Base-by-base conservation (phyloP, 2,888 invertebrate genomes). In the Empis stercorea region DNA sequence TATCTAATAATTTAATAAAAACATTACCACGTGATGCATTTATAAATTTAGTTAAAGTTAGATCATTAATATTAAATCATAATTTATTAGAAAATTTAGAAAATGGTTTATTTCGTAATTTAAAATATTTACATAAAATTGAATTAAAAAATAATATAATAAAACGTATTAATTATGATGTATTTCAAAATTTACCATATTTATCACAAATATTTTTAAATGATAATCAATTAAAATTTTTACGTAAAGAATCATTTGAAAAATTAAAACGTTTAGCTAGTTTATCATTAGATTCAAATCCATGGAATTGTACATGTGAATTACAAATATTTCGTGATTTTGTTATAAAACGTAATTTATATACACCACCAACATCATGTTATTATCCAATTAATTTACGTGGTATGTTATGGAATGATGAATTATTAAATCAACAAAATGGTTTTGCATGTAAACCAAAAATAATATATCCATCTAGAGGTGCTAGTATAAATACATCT, bases 261-360 rank as follows among this genome's bases (percentile, higher is more conserved):
- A 73, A 75, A 32, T 66, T 89, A 44, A 73, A 74, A 7, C 79
- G 79, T 48, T 67, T 91, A 42, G 79, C 79, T 14, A 84, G 83
- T 57, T 71, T 92, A 42, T 83, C 81, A 49, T 72, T 92, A 1
- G 79, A 80, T 53, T 79, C 81, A 52, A 92, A 92, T 65, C 87
- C 85, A 0, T 92, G 91, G 92, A 76, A 81, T 49, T 93, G 92
- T 63, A 87, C 91, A 61, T 93, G 92, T 59, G 78, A 81, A 54
- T 68, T 92, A 44, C 80, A 85, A 59, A 73, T 76, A 11, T 85
- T 92, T 55, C 77, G 87, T 46, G 80, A 85, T 58, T 87, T 84
- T 78, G 78, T 81, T 9, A 75, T 83, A 11, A 76, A 78, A 45
- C 77, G 76, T 50, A 87, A 85, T 55, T 71, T 89, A 14, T 83